These are phyloP conservation scores for Apomyelois bistriatella DNA, from an alignment of 2,888 invertebrate species.

Conservation along the genomic window DNA sequence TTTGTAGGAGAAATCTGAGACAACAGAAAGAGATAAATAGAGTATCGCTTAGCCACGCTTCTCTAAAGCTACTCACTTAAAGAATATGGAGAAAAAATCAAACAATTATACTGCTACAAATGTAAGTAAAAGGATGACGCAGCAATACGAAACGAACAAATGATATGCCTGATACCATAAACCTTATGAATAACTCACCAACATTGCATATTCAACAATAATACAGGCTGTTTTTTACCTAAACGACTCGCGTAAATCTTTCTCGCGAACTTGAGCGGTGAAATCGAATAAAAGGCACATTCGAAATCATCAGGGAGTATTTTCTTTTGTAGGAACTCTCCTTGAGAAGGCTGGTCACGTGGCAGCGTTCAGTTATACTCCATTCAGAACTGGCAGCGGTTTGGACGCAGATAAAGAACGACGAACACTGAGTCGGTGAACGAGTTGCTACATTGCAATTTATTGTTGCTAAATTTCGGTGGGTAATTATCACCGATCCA, in stretches of 20 bases:
- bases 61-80: no score
- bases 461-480: neutral
- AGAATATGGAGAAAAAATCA: no score
- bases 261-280: conserved; percentile 11
- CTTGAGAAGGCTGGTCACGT: conserved; percentile 51
- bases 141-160: neutral
- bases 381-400: conserved; percentile 35
- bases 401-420: conserved; percentile 28
- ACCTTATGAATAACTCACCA: conserved; percentile 5
- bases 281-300: conserved; percentile 16
- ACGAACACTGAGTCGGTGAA: conserved; percentile 23
- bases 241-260: conserved; percentile 15
- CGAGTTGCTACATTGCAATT: neutral
- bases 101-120: neutral
- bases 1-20: no score
- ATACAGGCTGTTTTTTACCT: conserved; percentile 10
- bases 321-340: conserved; percentile 23
- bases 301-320: conserved; percentile 27
- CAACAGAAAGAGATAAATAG: no score
- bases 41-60: no score
- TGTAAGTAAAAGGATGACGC: neutral
- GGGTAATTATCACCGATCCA: neutral
- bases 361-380: conserved; percentile 53
- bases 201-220: conserved; percentile 4
- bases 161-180: neutral